Conservation (phyloP, 2,888 invertebrate genomes). For the Glyphotaelius pellucidus region DNA sequence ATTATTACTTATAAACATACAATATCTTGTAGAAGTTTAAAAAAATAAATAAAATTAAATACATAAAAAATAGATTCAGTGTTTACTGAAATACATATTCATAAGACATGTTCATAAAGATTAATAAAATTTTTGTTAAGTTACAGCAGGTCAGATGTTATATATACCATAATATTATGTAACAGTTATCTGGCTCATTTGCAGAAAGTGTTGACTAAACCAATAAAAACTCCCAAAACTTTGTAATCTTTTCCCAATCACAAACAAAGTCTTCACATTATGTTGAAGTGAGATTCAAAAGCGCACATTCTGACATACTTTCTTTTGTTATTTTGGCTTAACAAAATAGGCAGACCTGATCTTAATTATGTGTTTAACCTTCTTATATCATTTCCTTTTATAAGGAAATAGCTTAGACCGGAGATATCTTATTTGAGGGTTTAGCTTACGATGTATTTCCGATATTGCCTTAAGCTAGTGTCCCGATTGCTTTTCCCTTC, state of each 20-base stretch:
- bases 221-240: too few species aligned
- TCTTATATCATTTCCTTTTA: background rate
- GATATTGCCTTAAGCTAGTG: background rate
- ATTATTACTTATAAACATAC: too few species aligned
- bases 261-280: background rate
- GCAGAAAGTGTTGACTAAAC: background rate
- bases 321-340: background rate
- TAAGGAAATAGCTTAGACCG: background rate
- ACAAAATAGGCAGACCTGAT: background rate
- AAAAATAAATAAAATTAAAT: too few species aligned
- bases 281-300: background rate
- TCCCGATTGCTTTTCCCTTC: background rate
- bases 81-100: too few species aligned
- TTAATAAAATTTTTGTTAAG: too few species aligned
- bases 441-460: slow-evolving; percentile 2
- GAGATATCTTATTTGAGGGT: background rate
- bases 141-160: too few species aligned
- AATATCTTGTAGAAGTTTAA: too few species aligned
- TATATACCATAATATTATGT: background rate
- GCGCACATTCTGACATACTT: background rate
- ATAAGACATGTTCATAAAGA: too few species aligned
- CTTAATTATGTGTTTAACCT: background rate
- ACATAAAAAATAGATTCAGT: too few species aligned
- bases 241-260: background rate
- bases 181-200: background rate